phyloP scores from a whole-genome alignment of 2,888 invertebrate species.

The Ganaspis brasiliensis region DNA sequence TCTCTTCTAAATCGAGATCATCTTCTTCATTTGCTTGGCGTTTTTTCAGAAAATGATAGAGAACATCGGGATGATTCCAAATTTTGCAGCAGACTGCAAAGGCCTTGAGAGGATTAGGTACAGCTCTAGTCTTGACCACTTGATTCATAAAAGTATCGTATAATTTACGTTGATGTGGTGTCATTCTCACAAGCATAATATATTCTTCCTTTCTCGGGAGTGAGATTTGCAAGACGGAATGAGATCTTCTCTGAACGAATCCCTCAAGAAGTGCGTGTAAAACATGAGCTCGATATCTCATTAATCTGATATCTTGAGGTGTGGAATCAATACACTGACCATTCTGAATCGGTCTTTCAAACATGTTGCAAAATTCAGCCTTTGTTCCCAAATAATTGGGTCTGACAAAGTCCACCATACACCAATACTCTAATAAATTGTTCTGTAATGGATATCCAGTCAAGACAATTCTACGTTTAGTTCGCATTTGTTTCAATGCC shows the following conservation, averaged over 20 bases:
- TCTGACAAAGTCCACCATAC: constrained; percentile 99
- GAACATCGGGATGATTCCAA: constrained; percentile 97
- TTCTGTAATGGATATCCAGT: constrained; percentile 99
- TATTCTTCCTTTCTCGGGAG: constrained; percentile 97
- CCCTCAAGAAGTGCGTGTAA: constrained; percentile 96
- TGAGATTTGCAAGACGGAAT: constrained; percentile 94
- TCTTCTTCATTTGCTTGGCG: constrained; percentile 89
- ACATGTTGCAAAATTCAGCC: constrained; percentile 99
- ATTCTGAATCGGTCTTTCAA: constrained; percentile 98
- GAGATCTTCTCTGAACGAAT: constrained; percentile 97
- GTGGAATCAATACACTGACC: constrained; percentile 99
- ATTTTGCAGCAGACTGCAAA: constrained; percentile 99
- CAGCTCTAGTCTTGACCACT: constrained; percentile 91
- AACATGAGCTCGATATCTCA: constrained; percentile 98
- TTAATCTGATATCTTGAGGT: constrained; percentile 94
- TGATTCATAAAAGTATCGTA: constrained; percentile 97
- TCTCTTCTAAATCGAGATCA: constrained; percentile 92
- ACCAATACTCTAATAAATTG: constrained; percentile 98
- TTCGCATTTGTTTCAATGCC: constrained; percentile 96
- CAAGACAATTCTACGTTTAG: constrained; percentile 95
- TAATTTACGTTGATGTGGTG: constrained; percentile 92
- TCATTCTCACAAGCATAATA: constrained; percentile 93
- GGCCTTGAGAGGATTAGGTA: constrained; percentile 97
- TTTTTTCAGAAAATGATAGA: constrained; percentile 93
- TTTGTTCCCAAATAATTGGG: constrained; percentile 98